Evolutionary conservation across 1,140 invertebrate genomes (phyloP).

Genomic region (Bemisia tabaci): DNA sequence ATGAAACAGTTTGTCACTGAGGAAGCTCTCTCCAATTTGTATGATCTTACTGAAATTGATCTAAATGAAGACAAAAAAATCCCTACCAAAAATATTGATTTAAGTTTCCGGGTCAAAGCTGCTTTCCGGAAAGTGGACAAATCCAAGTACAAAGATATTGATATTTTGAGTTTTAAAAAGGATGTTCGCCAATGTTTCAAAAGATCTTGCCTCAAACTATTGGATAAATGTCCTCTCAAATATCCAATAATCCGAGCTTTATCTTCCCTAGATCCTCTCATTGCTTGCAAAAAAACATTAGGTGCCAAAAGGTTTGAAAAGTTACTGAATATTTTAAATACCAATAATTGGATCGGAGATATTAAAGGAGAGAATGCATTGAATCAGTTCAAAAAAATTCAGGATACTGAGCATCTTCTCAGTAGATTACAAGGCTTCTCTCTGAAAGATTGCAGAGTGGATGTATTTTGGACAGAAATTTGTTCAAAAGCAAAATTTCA

Average conservation of each 20-base stretch:
- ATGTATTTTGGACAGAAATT: background rate
- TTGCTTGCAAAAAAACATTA: background rate
- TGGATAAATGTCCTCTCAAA: background rate
- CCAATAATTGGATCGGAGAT: background rate
- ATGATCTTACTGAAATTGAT: slow-evolving; percentile 8
- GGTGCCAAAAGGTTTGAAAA: background rate
- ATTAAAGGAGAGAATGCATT: background rate
- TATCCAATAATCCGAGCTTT: background rate
- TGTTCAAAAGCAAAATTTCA: background rate
- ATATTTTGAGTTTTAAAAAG: background rate
- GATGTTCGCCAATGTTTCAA: slow-evolving; percentile 2
- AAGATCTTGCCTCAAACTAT: background rate
- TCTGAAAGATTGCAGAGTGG: background rate
- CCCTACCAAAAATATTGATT: slow-evolving; percentile 7
- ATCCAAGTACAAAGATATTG: slow-evolving; percentile 5
- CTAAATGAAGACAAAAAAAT: slow-evolving; percentile 13
- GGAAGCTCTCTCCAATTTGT: background rate
- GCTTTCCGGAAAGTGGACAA: background rate
- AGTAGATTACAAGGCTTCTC: background rate
- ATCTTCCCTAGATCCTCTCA: background rate
- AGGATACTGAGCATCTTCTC: background rate
- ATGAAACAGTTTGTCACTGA: background rate
- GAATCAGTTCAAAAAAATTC: background rate
- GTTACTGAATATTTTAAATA: background rate
- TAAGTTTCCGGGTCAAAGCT: background rate